Conservation (phyloP, 2,888 invertebrate genomes). For the Aspidiotus destructor region DNA sequence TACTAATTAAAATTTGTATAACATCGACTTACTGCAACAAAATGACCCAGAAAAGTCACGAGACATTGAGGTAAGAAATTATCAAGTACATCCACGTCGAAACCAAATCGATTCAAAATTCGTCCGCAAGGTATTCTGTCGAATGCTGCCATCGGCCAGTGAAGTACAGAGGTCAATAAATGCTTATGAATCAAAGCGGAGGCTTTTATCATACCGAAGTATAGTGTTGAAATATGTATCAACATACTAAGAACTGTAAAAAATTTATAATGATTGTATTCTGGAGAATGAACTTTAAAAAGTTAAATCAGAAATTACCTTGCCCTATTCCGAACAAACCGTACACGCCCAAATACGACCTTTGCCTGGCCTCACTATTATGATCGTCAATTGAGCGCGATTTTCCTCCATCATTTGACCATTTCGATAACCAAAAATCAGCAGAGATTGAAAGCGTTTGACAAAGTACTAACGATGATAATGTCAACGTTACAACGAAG, state of each 20-base stretch:
- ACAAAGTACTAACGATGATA: conserved; percentile 68
- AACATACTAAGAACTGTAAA: no score
- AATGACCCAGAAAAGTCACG: conserved; percentile 34
- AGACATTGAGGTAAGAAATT: conserved; percentile 46
- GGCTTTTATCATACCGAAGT: conserved; percentile 46
- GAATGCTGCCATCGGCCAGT: conserved; percentile 47
- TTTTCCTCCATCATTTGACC: conserved; percentile 58
- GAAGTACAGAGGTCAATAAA: conserved; percentile 45
- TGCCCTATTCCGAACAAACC: conserved; percentile 79
- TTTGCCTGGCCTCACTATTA: no score
- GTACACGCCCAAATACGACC: conserved; percentile 69
- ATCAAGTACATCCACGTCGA: conserved; percentile 65
- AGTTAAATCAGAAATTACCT: conserved; percentile 45
- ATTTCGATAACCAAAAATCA: conserved; percentile 72
- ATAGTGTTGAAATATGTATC: conserved; percentile 44
- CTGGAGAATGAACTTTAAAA: no score
- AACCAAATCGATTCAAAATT: conserved; percentile 41
- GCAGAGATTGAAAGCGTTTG: conserved; percentile 79
- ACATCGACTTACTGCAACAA: no score
- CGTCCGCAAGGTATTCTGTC: conserved; percentile 48
- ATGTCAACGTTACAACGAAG: conserved; percentile 58
- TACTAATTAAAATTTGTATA: no score
- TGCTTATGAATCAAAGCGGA: conserved; percentile 33
- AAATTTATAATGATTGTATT: no score
- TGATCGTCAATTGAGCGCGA: no score